phyloP scores from a whole-genome alignment of 2,888 invertebrate species.

The Helicoverpa assulta region DNA sequence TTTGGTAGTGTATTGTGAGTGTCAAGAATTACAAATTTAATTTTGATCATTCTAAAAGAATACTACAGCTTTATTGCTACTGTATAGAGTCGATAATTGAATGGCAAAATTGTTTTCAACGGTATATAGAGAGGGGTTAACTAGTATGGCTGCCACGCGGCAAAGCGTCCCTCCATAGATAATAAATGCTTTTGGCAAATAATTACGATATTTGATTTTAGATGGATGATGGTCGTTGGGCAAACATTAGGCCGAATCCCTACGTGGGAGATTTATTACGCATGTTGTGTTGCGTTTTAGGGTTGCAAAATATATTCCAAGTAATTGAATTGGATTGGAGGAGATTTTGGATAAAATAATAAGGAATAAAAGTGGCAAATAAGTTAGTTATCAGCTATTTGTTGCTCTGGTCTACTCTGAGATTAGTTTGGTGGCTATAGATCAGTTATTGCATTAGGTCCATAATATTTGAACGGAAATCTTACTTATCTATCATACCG shows the following conservation, averaged over 20 bases:
- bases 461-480: no score
- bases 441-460: no score
- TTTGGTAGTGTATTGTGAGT: conserved; percentile 38
- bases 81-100: conserved; percentile 5
- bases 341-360: background rate
- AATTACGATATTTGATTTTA: conserved; percentile 89
- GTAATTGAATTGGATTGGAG: conserved; percentile 7
- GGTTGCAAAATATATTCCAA: conserved; percentile 30
- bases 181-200: conserved; percentile 89
- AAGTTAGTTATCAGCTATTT: no score
- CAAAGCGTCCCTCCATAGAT: conserved; percentile 83
- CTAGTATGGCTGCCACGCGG: conserved; percentile 79
- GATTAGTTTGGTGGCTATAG: no score
- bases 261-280: conserved; percentile 82
- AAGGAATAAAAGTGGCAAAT: no score
- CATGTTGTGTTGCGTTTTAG: conserved; percentile 65
- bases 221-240: conserved; percentile 86
- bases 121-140: conserved; percentile 52
- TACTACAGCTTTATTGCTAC: conserved; percentile 6
- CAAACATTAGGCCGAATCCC: conserved; percentile 77
- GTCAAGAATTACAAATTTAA: conserved; percentile 40
- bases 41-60: conserved; percentile 11
- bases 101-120: conserved; percentile 12
- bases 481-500: no score
- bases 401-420: no score